A percentile compares a stretch with the other conserved stretches of the same genome.
These are phyloP conservation scores for Calameuta filiformis DNA, from an alignment of 2,888 invertebrate species.

Conservation along the genomic window DNA sequence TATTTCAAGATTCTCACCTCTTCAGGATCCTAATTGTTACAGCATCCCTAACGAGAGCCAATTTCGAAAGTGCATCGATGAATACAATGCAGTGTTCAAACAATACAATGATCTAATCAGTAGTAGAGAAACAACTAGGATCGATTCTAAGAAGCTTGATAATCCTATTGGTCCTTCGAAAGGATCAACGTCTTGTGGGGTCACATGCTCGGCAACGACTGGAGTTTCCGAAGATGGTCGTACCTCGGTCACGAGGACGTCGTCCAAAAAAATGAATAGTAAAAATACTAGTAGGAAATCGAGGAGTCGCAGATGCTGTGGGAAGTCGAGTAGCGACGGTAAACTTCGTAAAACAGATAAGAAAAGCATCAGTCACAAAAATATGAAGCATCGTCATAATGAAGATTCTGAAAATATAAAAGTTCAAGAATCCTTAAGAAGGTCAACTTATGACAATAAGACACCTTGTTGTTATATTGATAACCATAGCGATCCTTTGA, in stretches of 20 bases:
- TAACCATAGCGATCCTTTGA: not conserved
- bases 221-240: not conserved
- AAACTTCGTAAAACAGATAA: not conserved
- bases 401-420: not conserved
- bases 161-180: not conserved
- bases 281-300: not conserved
- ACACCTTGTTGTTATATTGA: not conserved
- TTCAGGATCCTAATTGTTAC: not conserved
- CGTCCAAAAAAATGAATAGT: not conserved
- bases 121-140: not conserved
- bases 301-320: not conserved
- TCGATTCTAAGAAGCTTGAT: not conserved
- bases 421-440: not conserved
- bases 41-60: not conserved
- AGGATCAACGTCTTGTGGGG: not conserved
- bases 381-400: not conserved
- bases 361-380: not conserved
- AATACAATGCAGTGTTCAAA: conserved; percentile 8
- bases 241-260: not conserved
- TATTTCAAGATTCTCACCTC: not conserved
- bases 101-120: not conserved
- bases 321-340: not conserved
- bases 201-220: not conserved
- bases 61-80: conserved; percentile 7
- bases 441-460: not conserved